phyloP scores from a whole-genome alignment of 2,888 invertebrate species.

The Hipparchia sbordonii region DNA sequence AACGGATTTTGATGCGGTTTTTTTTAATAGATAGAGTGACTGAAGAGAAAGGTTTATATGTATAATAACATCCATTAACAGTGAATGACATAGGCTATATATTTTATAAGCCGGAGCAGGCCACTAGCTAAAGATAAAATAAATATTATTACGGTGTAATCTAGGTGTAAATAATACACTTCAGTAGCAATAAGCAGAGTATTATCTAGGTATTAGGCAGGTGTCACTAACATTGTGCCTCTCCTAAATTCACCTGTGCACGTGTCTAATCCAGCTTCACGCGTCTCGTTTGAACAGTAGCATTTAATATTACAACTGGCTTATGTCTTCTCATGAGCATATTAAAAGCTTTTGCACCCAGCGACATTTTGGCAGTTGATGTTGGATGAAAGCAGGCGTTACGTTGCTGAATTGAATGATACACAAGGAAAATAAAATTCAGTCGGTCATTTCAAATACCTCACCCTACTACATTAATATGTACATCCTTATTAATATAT shows the following conservation, averaged over 20 bases:
- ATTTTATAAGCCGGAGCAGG: too few species aligned
- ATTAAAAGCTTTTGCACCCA: neutral
- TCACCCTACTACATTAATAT: too few species aligned
- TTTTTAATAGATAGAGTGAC: too few species aligned
- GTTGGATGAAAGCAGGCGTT: too few species aligned
- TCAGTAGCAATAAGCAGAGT: conserved; percentile 12
- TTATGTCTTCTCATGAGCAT: neutral
- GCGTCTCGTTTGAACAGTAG: neutral
- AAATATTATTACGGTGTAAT: too few species aligned
- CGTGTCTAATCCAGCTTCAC: conserved; percentile 8
- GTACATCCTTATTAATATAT: too few species aligned
- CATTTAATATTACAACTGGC: conserved; percentile 1
- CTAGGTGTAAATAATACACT: neutral
- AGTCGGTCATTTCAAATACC: too few species aligned
- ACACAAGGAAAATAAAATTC: neutral
- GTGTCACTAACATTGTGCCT: neutral
- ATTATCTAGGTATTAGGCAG: conserved; percentile 12
- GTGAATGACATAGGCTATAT: too few species aligned
- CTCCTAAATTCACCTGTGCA: conserved; percentile 7
- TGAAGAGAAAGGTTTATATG: too few species aligned
- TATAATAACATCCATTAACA: too few species aligned
- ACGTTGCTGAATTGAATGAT: neutral
- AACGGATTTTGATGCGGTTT: too few species aligned
- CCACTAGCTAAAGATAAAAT: too few species aligned
- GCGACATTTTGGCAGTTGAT: neutral